Base-by-base conservation (phyloP, 2,888 invertebrate genomes). In the Pollenia griseotomentosa region DNA sequence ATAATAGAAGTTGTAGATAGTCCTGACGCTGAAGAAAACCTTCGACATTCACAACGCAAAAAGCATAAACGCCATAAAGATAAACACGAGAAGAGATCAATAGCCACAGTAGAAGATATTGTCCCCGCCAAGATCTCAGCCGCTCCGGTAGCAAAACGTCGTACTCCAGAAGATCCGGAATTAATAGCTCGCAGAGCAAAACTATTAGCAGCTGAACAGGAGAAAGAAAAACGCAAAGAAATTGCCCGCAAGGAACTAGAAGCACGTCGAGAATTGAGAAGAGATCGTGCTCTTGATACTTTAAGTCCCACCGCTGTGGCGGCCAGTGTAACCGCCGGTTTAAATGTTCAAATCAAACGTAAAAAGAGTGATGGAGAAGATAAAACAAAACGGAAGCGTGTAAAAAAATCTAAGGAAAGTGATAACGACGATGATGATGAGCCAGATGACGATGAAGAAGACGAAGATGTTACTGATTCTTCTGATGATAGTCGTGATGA, bases 181-280 rank as follows among this genome's bases (percentile, higher is more conserved):
- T 90, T 94, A 92, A 89, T 95, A 94, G 93, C 95, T 92, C 94
- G 97, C 89, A 95, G 95, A 90, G 95, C 96, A 88, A 95, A 95
- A 90, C 93, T 97, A 66, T 92, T 97, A 86, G 96, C 96, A 92
- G 96, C 96, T 94, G 96, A 96, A 90, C 94, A 97, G 46, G 93
- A 97, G 94, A 97, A 96, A 95, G 96, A 96, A 3, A 95, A 96
- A 89, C 95, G 97, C 78, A 97, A 97, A 92, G 96, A 97, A 92
- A 95, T 95, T 75, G 96, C 96, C 0, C 94, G 96, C 33, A 94
- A 95, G 77, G 97, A 97, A 91, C 92, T 97, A 16, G 96, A 97
- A 92, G 96, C 97, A 0, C 94, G 97, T 14, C 95, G 97, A 61
- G 92, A 92, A 77, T 84, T 91, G 79, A 65, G 90, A 16, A 89